Evolutionary conservation across 2,113 vertebrate species (phyloP).

Genomic region (Formicarius rufipectus): DNA sequence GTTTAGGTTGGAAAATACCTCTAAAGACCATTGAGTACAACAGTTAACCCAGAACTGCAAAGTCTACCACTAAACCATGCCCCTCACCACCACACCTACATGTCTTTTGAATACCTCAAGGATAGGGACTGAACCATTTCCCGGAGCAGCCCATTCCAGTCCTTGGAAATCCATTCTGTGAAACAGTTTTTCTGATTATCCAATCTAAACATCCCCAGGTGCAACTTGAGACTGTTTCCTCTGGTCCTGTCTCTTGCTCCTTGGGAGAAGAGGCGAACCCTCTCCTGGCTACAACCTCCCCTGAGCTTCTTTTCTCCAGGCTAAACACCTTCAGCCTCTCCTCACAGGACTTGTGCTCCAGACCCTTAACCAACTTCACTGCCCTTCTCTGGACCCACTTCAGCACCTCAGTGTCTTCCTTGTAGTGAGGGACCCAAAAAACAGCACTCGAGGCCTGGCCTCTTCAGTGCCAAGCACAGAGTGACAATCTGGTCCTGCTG

Average conservation of each 20-base stretch:
- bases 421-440: not conserved
- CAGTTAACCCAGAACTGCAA: not conserved
- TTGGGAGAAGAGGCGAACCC: fast-evolving
- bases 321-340: not conserved
- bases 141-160: not conserved
- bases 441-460: not conserved
- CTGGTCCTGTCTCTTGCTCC: not conserved
- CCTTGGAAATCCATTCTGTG: not conserved
- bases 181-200: not conserved
- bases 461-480: fast-evolving
- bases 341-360: not conserved
- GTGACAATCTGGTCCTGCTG: fast-evolving
- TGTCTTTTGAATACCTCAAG: not conserved
- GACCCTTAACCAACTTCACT: not conserved
- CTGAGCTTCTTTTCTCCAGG: not conserved
- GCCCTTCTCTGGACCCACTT: not conserved
- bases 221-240: not conserved
- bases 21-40: not conserved
- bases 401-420: not conserved
- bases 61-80: not conserved
- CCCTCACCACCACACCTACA: not conserved
- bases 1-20: not conserved
- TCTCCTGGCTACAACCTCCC: fast-evolving
- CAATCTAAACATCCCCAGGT: not conserved
- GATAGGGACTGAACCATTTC: not conserved